Evolutionary conservation across 2,797 vertebrate species (phyloP).

Genomic region (Alcedo atthis): DNA sequence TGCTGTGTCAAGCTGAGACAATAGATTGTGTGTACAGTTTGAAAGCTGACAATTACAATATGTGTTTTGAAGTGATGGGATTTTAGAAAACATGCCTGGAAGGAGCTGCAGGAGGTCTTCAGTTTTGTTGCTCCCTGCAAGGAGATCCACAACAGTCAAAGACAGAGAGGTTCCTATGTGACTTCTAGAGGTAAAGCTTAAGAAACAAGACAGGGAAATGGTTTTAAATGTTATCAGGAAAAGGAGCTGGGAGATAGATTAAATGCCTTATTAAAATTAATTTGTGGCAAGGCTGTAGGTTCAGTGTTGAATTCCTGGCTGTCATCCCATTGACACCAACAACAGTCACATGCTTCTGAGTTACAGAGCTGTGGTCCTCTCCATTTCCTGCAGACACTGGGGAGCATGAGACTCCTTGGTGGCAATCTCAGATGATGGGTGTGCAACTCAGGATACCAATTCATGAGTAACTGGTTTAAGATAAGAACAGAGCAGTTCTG

Average conservation of each 20-base stretch:
- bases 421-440: fast-evolving
- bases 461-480: background rate
- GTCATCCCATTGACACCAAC: background rate
- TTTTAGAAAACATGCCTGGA: background rate
- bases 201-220: background rate
- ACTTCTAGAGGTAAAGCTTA: background rate
- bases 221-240: background rate
- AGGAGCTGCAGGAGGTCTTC: background rate
- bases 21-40: background rate
- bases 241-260: background rate
- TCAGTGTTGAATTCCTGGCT: background rate
- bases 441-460: background rate
- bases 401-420: background rate
- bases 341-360: background rate
- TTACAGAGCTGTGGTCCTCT: background rate
- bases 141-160: background rate
- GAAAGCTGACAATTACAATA: background rate
- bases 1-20: background rate
- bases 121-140: background rate
- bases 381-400: background rate
- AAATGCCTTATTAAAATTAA: background rate
- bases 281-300: background rate
- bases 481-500: background rate
- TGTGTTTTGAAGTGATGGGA: background rate
- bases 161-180: background rate